Conservation (phyloP, 1,140 invertebrate genomes). For the Parapsyche elsis region DNA sequence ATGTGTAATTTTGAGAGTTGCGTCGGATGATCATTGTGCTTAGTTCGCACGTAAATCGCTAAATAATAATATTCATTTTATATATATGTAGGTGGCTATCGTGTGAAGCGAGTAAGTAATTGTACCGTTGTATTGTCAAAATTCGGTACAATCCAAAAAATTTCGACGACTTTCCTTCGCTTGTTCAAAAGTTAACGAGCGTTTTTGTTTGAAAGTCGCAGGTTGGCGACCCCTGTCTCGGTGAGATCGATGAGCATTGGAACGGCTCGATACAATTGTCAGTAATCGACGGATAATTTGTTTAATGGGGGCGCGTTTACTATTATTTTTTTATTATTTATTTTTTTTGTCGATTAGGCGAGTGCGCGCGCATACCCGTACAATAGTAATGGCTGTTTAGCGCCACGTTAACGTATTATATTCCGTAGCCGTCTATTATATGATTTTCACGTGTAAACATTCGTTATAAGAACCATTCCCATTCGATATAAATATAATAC, state of each 20-base stretch:
- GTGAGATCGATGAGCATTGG: slow-evolving; percentile 36
- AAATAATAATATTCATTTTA: slow-evolving; percentile 19
- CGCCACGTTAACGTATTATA: slow-evolving; percentile 12
- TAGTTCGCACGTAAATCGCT: slow-evolving; percentile 24
- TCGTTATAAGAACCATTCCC: neutral
- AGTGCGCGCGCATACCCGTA: neutral
- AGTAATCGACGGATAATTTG: slow-evolving; percentile 52
- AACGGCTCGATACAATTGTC: slow-evolving; percentile 45
- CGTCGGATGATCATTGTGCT: neutral
- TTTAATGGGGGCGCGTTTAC: slow-evolving; percentile 53
- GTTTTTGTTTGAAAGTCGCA: neutral
- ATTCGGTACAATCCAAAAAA: too few relatives aligned
- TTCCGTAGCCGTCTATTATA: neutral
- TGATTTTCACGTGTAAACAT: slow-evolving; percentile 11
- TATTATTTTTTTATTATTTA: slow-evolving; percentile 44
- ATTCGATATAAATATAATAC: too few relatives aligned
- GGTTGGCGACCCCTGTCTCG: slow-evolving; percentile 23
- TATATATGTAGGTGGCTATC: neutral
- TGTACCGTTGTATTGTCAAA: neutral
- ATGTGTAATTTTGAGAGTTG: slow-evolving; percentile 18
- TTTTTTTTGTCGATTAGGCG: slow-evolving; percentile 4
- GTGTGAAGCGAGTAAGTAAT: neutral
- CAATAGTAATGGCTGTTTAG: slow-evolving; percentile 8
- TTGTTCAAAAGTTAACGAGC: too few relatives aligned
- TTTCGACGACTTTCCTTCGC: too few relatives aligned